Evolutionary conservation across 2,113 vertebrate genomes (phyloP).

Genomic region (Stictonetta naevosa): DNA sequence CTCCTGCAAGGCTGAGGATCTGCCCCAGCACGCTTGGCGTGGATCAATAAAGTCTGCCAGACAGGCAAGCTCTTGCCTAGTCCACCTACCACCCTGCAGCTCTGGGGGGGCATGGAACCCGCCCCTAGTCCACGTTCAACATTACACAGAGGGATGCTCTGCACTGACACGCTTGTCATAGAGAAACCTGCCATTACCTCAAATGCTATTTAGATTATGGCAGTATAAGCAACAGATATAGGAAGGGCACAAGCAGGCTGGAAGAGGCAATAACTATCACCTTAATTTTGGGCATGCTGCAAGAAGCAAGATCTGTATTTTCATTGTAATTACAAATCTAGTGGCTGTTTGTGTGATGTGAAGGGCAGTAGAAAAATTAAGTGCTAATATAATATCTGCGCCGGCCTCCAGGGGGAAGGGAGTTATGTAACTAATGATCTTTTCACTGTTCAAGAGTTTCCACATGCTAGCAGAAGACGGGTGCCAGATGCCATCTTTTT

Average conservation of each 20-base stretch:
- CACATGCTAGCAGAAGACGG: not conserved
- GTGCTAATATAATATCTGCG: not conserved
- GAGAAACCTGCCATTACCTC: not conserved
- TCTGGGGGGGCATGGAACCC: not conserved
- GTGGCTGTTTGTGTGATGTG: not conserved
- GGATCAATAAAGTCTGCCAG: not conserved
- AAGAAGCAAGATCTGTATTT: not conserved
- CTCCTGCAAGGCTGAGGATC: not conserved
- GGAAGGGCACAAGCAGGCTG: not conserved
- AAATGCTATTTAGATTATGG: not conserved
- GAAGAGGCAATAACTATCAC: not conserved
- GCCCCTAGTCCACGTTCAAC: not conserved
- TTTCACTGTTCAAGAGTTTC: not conserved
- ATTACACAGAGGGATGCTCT: not conserved
- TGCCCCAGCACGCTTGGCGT: not conserved
- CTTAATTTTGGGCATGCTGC: not conserved
- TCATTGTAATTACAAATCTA: not conserved
- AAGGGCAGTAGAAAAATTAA: constrained; percentile 8
- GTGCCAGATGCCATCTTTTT: constrained; percentile 28
- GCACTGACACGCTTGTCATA: not conserved
- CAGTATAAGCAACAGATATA: not conserved
- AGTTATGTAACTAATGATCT: constrained; percentile 5
- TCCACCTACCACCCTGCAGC: not conserved
- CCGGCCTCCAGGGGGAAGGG: not conserved
- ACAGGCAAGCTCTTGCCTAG: not conserved